Conservation (phyloP, 2,113 vertebrate species). For the Ophiodon elongatus region DNA sequence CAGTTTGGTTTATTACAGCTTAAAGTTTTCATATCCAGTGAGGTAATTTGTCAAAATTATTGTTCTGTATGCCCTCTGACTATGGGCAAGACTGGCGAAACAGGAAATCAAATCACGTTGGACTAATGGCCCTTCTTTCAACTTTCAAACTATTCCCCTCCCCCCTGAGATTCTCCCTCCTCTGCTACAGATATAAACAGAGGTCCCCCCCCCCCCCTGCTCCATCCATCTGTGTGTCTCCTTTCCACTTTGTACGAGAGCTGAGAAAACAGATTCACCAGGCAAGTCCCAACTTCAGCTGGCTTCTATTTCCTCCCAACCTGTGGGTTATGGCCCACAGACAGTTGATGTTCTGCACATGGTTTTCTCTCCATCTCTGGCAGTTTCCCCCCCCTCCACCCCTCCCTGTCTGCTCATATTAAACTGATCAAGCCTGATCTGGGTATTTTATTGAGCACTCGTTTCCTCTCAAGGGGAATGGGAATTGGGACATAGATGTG, state of each 20-base stretch:
- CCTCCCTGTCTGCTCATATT: constrained; percentile 61
- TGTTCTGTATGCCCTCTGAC: constrained; percentile 4
- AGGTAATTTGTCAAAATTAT: constrained; percentile 3
- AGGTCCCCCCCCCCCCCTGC: constrained; percentile 25
- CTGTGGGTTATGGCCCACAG: constrained; percentile 75
- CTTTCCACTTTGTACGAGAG: constrained; percentile 53
- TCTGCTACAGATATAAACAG: constrained; percentile 40
- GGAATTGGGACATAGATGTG: constrained; percentile 31
- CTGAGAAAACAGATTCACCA: constrained; percentile 74
- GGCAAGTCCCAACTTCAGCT: constrained; percentile 71
- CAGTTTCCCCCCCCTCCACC: constrained; percentile 50
- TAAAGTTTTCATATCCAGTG: background rate
- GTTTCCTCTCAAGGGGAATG: constrained; percentile 52
- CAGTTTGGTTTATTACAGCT: background rate
- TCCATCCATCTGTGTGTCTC: constrained; percentile 58
- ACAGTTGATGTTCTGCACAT: constrained; percentile 74
- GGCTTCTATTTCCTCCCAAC: constrained; percentile 76
- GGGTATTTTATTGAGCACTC: constrained; percentile 63
- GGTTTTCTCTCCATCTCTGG: constrained; percentile 67
- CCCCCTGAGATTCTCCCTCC: constrained; percentile 3
- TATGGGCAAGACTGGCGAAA: constrained; percentile 21
- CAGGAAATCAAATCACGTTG: constrained; percentile 33
- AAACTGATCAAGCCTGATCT: constrained; percentile 63
- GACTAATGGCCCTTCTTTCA: constrained; percentile 28
- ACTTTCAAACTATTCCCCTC: constrained; percentile 2